Evolutionary conservation across 2,888 invertebrate species (phyloP).

Genomic region (Macaria notata): DNA sequence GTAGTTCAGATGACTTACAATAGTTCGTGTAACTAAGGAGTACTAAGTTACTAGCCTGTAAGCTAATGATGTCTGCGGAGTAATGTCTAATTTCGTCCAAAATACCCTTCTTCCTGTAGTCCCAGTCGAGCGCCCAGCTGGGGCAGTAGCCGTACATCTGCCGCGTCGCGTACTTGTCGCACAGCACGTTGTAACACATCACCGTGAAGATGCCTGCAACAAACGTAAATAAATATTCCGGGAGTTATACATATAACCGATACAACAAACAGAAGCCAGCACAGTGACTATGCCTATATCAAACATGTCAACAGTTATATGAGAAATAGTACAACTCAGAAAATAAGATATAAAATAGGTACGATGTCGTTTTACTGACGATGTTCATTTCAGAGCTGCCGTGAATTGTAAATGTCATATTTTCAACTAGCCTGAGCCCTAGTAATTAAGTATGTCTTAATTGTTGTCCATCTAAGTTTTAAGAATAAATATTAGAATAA

Average conservation of each 20-base stretch:
- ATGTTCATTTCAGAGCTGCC: too few species aligned
- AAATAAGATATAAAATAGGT: too few species aligned
- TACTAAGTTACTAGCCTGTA: conserved; percentile 70
- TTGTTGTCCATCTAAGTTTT: too few species aligned
- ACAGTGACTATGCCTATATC: too few species aligned
- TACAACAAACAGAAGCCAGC: too few species aligned
- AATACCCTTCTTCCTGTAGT: conserved; percentile 98
- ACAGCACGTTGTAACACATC: conserved; percentile 99
- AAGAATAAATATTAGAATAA: too few species aligned
- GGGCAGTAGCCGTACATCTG: conserved; percentile 99
- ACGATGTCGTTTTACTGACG: too few species aligned
- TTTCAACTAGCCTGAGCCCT: too few species aligned
- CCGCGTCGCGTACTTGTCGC: conserved; percentile 99
- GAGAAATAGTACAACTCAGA: background rate
- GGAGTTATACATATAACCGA: too few species aligned
- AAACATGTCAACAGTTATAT: background rate
- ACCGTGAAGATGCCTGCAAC: conserved; percentile 96
- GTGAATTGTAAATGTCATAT: too few species aligned
- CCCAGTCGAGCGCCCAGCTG: conserved; percentile 99
- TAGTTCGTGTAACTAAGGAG: conserved; percentile 29
- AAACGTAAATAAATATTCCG: conserved; percentile 6
- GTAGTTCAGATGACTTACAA: too few species aligned
- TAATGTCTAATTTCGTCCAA: conserved; percentile 98
- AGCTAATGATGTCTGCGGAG: conserved; percentile 97
- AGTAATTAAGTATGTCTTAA: too few species aligned